A percentile compares a stretch with the other conserved stretches of the same genome.
phyloP scores from a whole-genome alignment of 1,140 invertebrate species.

The Hormaphis cornu region DNA sequence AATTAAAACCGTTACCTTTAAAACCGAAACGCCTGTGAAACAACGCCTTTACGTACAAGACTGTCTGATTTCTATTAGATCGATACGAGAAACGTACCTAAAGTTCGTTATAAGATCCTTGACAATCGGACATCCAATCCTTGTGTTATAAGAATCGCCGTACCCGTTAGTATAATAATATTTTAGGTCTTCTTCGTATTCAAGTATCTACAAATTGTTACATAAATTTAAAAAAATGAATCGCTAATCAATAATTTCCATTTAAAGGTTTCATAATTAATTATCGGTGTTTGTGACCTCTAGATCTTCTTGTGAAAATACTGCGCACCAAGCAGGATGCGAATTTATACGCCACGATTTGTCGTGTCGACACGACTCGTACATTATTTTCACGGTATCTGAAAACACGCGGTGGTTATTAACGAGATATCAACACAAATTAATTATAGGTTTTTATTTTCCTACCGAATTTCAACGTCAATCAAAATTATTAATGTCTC shows the following conservation, averaged over 20 bases:
- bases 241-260: too few relatives aligned
- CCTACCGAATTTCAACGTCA: too few relatives aligned
- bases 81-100: not conserved
- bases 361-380: not conserved
- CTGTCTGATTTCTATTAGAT: not conserved
- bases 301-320: slow-evolving; percentile 5
- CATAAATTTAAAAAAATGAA: too few relatives aligned
- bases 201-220: not conserved
- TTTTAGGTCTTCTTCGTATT: not conserved
- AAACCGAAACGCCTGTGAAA: too few relatives aligned
- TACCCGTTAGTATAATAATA: not conserved
- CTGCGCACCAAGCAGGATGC: not conserved
- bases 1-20: too few relatives aligned
- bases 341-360: not conserved
- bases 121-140: not conserved
- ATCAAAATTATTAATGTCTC: too few relatives aligned
- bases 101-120: not conserved
- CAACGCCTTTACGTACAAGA: too few relatives aligned
- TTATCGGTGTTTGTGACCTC: not conserved
- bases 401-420: not conserved
- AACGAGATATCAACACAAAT: too few relatives aligned
- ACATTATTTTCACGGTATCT: not conserved
- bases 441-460: too few relatives aligned
- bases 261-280: too few relatives aligned
- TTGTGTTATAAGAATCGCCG: not conserved